A percentile compares a stretch with the other conserved stretches of the same genome.
These are phyloP conservation scores for Apotomis turbidana DNA, from an alignment of 2,888 invertebrate species.

Conservation along the genomic window DNA sequence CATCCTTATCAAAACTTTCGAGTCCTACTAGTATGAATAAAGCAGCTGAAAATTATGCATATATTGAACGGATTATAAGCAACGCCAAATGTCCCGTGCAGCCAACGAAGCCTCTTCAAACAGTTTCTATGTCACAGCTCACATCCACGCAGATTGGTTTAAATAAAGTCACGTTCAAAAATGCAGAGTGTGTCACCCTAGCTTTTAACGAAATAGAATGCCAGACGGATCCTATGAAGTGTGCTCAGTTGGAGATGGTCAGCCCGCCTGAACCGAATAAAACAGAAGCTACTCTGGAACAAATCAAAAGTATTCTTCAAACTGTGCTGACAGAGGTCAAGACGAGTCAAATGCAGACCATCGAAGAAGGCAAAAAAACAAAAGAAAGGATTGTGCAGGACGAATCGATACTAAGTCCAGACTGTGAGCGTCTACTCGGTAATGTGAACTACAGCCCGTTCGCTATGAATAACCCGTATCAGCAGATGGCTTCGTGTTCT, in stretches of 20 bases:
- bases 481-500: conserved; percentile 54
- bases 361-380: conserved; percentile 51
- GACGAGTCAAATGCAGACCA: conserved; percentile 53
- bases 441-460: conserved; percentile 65
- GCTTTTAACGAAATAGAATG: conserved; percentile 55
- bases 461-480: conserved; percentile 57
- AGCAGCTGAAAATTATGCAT: background rate
- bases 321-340: conserved; percentile 72
- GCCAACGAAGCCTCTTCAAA: conserved; percentile 5
- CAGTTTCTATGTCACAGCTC: background rate
- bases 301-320: conserved; percentile 72
- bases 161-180: conserved; percentile 44
- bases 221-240: conserved; percentile 54
- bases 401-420: conserved; percentile 55
- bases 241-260: conserved; percentile 47
- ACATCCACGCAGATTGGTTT: conserved; percentile 5
- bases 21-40: conserved; percentile 2
- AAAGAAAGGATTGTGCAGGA: conserved; percentile 71
- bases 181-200: conserved; percentile 57
- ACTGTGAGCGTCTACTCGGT: conserved; percentile 60
- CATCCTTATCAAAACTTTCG: background rate
- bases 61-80: background rate
- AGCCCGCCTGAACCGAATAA: conserved; percentile 51
- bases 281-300: conserved; percentile 67
- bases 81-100: background rate